Conservation (phyloP, 2,113 vertebrate species). For the Lathamus discolor region DNA sequence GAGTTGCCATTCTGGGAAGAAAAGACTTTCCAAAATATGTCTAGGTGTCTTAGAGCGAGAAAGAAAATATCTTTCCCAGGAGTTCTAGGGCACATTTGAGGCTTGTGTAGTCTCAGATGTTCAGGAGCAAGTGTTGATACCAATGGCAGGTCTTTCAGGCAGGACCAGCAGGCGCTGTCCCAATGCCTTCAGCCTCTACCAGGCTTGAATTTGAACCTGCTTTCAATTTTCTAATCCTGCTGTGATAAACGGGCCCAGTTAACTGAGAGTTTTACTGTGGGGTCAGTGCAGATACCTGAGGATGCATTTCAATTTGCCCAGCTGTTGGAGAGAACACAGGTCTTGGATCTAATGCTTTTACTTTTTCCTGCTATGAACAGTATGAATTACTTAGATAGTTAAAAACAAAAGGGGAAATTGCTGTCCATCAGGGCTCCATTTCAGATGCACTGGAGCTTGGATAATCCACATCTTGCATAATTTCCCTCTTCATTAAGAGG, state of each 20-base stretch:
- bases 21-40: background rate
- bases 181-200: background rate
- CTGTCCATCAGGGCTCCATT: background rate
- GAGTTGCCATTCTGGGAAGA: background rate
- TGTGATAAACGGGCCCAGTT: background rate
- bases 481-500: background rate
- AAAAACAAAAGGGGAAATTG: background rate
- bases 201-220: background rate
- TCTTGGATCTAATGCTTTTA: background rate
- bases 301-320: background rate
- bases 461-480: background rate
- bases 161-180: background rate
- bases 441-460: background rate
- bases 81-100: background rate
- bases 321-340: background rate
- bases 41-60: background rate
- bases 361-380: background rate
- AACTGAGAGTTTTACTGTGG: background rate
- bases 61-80: background rate
- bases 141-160: background rate
- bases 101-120: background rate
- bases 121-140: fast-evolving
- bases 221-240: background rate
- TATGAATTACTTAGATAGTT: background rate
- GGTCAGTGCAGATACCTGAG: background rate